Base-by-base conservation (phyloP, 2,888 invertebrate species). In the Vandiemenella viatica region DNA sequence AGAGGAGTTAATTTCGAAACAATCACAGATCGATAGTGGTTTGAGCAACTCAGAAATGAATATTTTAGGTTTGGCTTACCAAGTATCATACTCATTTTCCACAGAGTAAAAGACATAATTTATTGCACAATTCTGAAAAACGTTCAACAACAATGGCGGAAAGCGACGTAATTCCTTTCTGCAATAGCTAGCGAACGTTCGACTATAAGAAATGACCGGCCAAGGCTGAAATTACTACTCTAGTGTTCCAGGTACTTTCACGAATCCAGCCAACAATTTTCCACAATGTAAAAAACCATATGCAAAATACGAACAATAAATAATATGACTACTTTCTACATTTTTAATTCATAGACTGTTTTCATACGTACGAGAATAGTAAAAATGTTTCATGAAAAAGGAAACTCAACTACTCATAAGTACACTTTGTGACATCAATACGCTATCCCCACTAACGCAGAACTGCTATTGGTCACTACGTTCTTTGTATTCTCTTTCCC, bases 81-180 rank as follows among this genome's bases (percentile, higher is more conserved):
- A 21, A 10, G n/a, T 7, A 20, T 19, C 15, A 18, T n/a, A 42
- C n/a, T n/a, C n/a, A n/a, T n/a, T n/a, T n/a, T n/a, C n/a, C n/a
- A n/a, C n/a, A n/a, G n/a, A n/a, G n/a, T n/a, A n/a, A n/a, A n/a
- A n/a, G n/a, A n/a, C n/a, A n/a, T n/a, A n/a, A n/a, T n/a, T n/a
- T n/a, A n/a, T n/a, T n/a, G n/a, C n/a, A n/a, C n/a, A n/a, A n/a
- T n/a, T n/a, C 38, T 37, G 37, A 50, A 50, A 48, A 43, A 45
- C 48, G 43, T 46, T 26, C 40, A 45, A 46, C 46, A 53, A 55
- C 53, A 55, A 55, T 55, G 55, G 55, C 55, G 55, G 55, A 50
- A 53, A 38, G 49, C 41, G 46, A 46, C 42, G 44, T 45, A 48
- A 48, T 37, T 48, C 48, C 51, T 49, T 46, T 47, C 48, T 18